These are phyloP conservation scores for Seriola quinqueradiata DNA, from an alignment of 2,113 vertebrate genomes.

Conservation along the genomic window DNA sequence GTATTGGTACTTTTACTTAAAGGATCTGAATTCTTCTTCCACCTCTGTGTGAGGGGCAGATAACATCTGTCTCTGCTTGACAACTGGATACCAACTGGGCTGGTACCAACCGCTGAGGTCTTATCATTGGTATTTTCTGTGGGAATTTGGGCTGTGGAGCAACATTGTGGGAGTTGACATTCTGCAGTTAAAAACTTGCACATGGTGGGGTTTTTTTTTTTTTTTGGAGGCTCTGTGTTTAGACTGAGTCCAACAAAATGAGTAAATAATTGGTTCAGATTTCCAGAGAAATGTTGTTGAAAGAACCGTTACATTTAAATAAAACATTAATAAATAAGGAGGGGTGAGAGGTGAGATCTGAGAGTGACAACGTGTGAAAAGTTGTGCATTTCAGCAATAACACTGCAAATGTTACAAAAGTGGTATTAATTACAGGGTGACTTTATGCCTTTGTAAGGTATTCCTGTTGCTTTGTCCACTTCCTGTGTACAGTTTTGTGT, in stretches of 20 bases:
- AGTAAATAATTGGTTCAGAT: background rate
- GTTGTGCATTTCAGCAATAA: background rate
- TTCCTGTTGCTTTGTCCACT: background rate
- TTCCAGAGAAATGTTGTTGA: too few relatives aligned
- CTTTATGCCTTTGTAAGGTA: background rate
- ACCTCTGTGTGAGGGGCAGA: too few relatives aligned
- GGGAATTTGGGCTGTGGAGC: background rate
- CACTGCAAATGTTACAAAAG: background rate
- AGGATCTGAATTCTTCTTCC: too few relatives aligned
- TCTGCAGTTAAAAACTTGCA: background rate
- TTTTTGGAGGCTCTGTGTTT: background rate
- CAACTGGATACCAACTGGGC: background rate
- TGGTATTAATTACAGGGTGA: background rate
- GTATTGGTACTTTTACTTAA: background rate
- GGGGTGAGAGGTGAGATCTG: background rate
- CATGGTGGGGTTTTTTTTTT: too few relatives aligned
- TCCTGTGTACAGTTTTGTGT: background rate
- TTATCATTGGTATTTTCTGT: background rate
- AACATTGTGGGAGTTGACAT: background rate
- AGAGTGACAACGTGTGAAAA: background rate
- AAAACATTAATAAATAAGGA: too few relatives aligned
- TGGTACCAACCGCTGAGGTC: background rate
- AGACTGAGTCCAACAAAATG: background rate
- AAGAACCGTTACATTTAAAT: too few relatives aligned
- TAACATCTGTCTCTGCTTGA: too few relatives aligned